Evolutionary conservation across 37 sponge, comb jelly and placozoan species (phyloP).

Genomic region (Theonella swinhoei): DNA sequence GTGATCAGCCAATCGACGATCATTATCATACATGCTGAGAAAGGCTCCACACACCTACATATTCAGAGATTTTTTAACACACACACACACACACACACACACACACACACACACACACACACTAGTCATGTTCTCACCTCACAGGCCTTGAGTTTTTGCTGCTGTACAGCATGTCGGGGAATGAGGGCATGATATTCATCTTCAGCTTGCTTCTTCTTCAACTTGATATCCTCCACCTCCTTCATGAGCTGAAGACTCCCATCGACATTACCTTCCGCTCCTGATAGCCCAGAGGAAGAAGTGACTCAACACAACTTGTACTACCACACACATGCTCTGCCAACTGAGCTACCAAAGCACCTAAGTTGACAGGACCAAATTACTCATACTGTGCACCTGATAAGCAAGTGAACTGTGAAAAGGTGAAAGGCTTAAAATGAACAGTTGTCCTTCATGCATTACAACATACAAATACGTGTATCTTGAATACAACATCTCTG

Average conservation of each 20-base stretch:
- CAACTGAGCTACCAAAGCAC: neutral
- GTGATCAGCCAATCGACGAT: conserved; percentile 96
- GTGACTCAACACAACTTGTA: too few relatives aligned
- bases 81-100: too few relatives aligned
- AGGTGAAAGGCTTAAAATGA: too few relatives aligned
- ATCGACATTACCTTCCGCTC: conserved; percentile 93
- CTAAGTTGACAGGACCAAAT: neutral
- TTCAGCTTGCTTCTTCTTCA: conserved; percentile 85
- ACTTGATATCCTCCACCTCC: conserved; percentile 91
- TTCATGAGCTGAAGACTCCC: conserved; percentile 86
- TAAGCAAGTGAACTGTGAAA: too few relatives aligned
- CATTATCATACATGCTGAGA: conserved; percentile 99
- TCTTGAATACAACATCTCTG: too few relatives aligned
- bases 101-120: too few relatives aligned
- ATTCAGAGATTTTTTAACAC: too few relatives aligned
- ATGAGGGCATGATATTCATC: conserved; percentile 87
- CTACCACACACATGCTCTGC: neutral
- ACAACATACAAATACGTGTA: too few relatives aligned
- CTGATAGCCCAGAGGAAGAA: conserved; percentile 21
- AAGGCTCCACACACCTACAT: conserved; percentile 95
- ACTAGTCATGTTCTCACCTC: too few relatives aligned
- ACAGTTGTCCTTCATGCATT: too few relatives aligned
- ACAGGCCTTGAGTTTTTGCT: conserved; percentile 98
- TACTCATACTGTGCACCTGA: too few relatives aligned
- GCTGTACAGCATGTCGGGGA: conserved; percentile 89